Evolutionary conservation across 2,797 vertebrate species (phyloP), one percentile per base, ranked within the genome.

Genomic region (Zenarchopterus dispar): DNA sequence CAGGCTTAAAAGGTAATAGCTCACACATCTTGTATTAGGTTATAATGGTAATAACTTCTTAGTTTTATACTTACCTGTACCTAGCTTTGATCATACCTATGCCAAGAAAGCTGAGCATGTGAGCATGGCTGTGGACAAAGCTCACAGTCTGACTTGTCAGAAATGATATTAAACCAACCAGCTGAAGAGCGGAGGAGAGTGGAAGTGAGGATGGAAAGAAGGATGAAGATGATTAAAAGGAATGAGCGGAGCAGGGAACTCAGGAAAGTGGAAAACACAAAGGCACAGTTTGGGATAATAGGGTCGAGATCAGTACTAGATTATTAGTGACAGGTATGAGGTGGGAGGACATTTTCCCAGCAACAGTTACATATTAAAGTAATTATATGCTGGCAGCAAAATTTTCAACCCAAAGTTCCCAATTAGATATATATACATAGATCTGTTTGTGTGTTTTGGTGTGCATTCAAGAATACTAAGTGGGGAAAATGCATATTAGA

Each of bases 91-190:
- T 46, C n/a, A 41, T 0, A 7, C 33, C 24, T n/a, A 4, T 47
- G 36, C n/a, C 58, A 45, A 42, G 17, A 60, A 50, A 54, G 52
- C 13, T 10, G n/a, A 16, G 28, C 22, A 33, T 52, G 52, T 51
- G 61, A 78, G 61, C 43, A 26, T 22, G 0, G 10, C 48, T 28
- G 60, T 22, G 13, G 55, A 73, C 45, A 5, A 23, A 51, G 54
- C 64, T 26, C 48, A 58, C 7, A 11, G 54, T 62, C 26, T 46
- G 23, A 57, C 56, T n/a, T 53, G 74, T 77, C 79, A 68, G 53
- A 63, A 77, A 23, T 41, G 1, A 48, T 65, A 9, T 61, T 51
- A 36, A 52, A 65, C 28, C 31, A 55, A 61, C 15, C 24, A 51
- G 48, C 44, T 52, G 70, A 72, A 23, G 41, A 18, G 43, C 24